phyloP scores from a whole-genome alignment of 1,140 invertebrate genomes.

The Brachionus koreanus region DNA sequence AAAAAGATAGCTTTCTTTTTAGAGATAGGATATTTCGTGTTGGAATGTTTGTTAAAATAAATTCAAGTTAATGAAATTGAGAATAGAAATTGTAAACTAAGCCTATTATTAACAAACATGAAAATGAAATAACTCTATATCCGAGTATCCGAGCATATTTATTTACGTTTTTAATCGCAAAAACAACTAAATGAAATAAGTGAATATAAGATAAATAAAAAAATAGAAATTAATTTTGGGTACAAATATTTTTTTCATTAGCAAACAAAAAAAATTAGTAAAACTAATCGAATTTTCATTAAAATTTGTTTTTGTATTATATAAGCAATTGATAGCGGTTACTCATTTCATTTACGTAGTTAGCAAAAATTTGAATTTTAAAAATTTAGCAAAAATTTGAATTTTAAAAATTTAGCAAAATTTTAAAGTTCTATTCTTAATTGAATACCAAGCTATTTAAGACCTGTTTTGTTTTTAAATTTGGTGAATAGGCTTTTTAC shows the following conservation, averaged over 20 bases:
- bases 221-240: background rate
- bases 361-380: too few relatives aligned
- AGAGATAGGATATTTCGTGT: background rate
- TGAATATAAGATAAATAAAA: background rate
- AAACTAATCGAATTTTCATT: constrained; percentile 1
- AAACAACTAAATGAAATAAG: background rate
- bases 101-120: background rate
- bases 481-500: background rate
- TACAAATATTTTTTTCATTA: constrained; percentile 5
- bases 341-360: background rate
- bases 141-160: background rate
- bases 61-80: background rate
- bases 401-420: background rate
- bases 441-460: background rate
- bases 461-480: background rate
- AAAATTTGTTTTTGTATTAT: background rate
- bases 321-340: background rate
- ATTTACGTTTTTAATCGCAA: background rate
- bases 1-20: background rate
- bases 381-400: too few relatives aligned
- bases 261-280: background rate
- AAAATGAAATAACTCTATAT: background rate
- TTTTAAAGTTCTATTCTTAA: background rate
- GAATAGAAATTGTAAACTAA: background rate
- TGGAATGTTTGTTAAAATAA: background rate